phyloP scores from a whole-genome alignment of 2,113 vertebrate species.

The Cochlearius cochlearius region DNA sequence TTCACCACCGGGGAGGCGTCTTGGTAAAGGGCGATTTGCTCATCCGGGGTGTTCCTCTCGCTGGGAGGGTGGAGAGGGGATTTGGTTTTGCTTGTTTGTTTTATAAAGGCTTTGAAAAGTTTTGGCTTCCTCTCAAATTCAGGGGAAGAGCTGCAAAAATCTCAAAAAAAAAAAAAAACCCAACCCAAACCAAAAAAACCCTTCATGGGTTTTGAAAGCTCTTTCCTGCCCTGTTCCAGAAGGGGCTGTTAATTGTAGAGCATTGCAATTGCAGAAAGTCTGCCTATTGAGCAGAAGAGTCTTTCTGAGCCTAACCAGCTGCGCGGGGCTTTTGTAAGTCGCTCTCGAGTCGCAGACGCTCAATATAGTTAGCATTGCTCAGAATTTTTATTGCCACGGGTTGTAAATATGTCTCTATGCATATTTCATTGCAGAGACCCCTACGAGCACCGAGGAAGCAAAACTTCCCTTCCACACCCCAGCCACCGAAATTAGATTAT shows the following conservation, averaged over 20 bases:
- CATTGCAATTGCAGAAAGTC: conserved; percentile 3
- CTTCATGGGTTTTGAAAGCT: conserved; percentile 3
- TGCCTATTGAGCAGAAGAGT: background rate
- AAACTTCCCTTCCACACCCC: conserved; percentile 49
- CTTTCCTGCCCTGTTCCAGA: background rate
- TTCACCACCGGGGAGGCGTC: background rate
- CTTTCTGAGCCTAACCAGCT: conserved; percentile 23
- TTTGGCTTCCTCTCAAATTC: conserved; percentile 7
- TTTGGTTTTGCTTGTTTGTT: conserved; percentile 18
- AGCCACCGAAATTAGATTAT: conserved; percentile 62
- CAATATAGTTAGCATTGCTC: background rate
- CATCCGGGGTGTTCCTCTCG: background rate
- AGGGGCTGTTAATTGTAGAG: background rate
- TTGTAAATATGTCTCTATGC: conserved; percentile 32
- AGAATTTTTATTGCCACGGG: conserved; percentile 42
- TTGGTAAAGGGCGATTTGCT: background rate
- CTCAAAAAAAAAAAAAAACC: background rate
- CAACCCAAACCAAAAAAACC: background rate
- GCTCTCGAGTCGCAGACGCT: background rate
- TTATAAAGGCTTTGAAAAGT: conserved; percentile 10
- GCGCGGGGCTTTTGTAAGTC: background rate
- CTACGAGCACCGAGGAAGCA: conserved; percentile 20
- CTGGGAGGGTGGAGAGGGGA: background rate
- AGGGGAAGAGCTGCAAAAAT: background rate
- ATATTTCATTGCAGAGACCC: conserved; percentile 43